These are phyloP conservation scores for Acheta domesticus DNA, from an alignment of 2,888 invertebrate genomes.

Conservation along the genomic window DNA sequence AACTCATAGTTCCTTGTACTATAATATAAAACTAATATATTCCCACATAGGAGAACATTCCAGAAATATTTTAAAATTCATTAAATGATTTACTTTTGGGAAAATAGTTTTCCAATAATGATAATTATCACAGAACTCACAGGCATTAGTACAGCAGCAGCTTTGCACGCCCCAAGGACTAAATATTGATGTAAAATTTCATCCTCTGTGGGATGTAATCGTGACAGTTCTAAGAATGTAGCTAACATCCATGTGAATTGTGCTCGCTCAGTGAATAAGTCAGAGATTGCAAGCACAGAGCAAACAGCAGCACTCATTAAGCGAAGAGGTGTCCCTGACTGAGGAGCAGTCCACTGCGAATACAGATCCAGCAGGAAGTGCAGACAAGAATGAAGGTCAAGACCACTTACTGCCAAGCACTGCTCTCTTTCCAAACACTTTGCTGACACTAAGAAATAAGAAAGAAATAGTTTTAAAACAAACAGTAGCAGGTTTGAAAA, in stretches of 20 bases:
- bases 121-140: slow-evolving; percentile 44
- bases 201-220: slow-evolving; percentile 65
- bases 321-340: slow-evolving; percentile 50
- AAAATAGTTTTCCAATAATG: too few relatives aligned
- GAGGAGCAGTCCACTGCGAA: slow-evolving; percentile 65
- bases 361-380: slow-evolving; percentile 89
- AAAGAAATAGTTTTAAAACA: neutral
- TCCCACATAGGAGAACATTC: too few relatives aligned
- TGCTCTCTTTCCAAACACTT: slow-evolving; percentile 45
- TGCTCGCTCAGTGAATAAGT: slow-evolving; percentile 68
- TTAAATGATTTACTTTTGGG: too few relatives aligned
- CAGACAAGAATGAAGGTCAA: slow-evolving; percentile 89
- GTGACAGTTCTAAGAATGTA: slow-evolving; percentile 61
- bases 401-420: slow-evolving; percentile 56
- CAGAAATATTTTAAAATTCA: too few relatives aligned
- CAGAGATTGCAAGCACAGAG: slow-evolving; percentile 69
- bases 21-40: too few relatives aligned
- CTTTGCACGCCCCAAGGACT: slow-evolving; percentile 64
- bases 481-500: neutral
- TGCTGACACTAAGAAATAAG: slow-evolving; percentile 33
- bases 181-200: slow-evolving; percentile 71
- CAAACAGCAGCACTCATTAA: slow-evolving; percentile 58
- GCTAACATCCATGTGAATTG: slow-evolving; percentile 80
- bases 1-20: too few relatives aligned
- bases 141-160: slow-evolving; percentile 62